Base-by-base conservation (phyloP, 2,797 vertebrate species). In the Cirrhinus molitorella region DNA sequence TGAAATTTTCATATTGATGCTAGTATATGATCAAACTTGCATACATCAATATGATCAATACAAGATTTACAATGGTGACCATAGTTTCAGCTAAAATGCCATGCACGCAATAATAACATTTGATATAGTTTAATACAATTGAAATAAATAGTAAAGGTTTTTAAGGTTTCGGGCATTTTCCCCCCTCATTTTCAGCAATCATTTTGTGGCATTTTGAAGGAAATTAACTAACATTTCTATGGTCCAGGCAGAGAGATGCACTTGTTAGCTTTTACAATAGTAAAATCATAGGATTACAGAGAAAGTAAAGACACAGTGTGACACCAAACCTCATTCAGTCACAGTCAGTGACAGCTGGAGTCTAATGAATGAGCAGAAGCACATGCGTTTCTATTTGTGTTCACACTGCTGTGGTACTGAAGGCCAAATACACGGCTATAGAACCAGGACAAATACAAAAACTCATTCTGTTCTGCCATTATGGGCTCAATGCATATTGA, bases 321-420 rank as follows among this genome's bases (percentile, higher is more conserved):
- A 84, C 75, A 80, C 66, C 78, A 23, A 68, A 70, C 61, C 8
- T 34, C 53, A 66, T 72, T 80, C 76, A 79, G 47, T 77, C 4
- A 49, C 25, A 76, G 65, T 55, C 19, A 61, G 34, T 55, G 81
- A 25, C 80, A 76, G 76, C 84, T 84, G 80, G n/a, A 51, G 83
- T 77, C n/a, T 67, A 88, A 86, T 80, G 51, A 80, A 83, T 72
- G 57, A 82, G 55, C 55, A 19, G 45, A 65, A 74, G 34, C 70
- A 55, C 70, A 40, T 51, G 70, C 1, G 4, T 49, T 65, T 81
- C 59, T 82, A 74, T 74, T 82, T 66, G 80, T 82, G n/a, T 16
- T 19, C n/a, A 21, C 28, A 17, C 45, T 82, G 31, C 23, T 5
- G 7, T 61, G 31, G 70, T 70, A 67, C 81, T 75, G 8, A 75